A percentile compares a stretch with the other conserved stretches of the same genome.
These are phyloP conservation scores for Procavia capensis DNA, from an alignment of 2,113 vertebrate species.

Conservation along the genomic window DNA sequence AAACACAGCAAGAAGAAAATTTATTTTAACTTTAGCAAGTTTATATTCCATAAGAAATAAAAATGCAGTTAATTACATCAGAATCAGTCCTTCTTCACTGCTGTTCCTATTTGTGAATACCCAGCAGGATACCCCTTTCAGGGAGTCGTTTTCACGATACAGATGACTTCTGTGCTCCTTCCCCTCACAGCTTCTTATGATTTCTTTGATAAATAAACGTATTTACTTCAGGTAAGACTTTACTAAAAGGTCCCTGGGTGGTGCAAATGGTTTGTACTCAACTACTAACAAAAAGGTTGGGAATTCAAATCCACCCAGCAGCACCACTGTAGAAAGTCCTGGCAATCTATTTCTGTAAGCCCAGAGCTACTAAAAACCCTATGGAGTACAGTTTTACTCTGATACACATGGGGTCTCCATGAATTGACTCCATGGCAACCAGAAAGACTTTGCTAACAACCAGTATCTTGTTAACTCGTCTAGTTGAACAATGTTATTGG, in stretches of 20 bases:
- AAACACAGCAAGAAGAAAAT: background rate
- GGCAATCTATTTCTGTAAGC: background rate
- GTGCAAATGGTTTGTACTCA: background rate
- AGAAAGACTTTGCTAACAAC: background rate
- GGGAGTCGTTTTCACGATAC: background rate
- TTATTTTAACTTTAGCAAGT: background rate
- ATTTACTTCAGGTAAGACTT: background rate
- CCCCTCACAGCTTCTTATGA: background rate
- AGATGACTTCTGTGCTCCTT: background rate
- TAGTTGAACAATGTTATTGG: background rate
- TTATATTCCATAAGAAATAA: background rate
- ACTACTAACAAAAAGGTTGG: background rate
- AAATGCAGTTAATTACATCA: slow-evolving; percentile 3
- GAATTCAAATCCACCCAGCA: background rate
- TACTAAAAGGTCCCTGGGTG: background rate
- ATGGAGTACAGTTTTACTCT: background rate
- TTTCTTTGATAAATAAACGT: background rate
- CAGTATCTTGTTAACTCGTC: background rate
- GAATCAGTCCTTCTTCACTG: background rate
- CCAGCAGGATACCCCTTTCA: background rate
- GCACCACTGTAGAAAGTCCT: background rate
- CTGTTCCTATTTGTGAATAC: background rate
- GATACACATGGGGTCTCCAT: background rate
- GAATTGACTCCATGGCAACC: background rate
- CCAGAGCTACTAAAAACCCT: background rate